Percentiles rank a stretch among this genome's conserved stretches.
phyloP scores from a whole-genome alignment of 2,797 vertebrate species.

The Rhabdophis nuchalis region DNA sequence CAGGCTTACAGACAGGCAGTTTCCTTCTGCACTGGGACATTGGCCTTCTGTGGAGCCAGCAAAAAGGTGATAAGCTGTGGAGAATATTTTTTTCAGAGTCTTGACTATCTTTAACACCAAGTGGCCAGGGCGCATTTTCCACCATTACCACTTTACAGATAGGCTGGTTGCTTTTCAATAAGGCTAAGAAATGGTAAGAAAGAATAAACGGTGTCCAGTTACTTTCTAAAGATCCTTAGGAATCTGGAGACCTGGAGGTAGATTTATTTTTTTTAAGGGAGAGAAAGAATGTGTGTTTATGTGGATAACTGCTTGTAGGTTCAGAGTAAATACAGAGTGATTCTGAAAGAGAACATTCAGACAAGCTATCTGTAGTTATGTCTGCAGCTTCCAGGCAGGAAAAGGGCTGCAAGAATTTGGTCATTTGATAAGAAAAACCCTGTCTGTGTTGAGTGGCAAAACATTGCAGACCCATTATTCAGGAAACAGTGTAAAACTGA shows the following conservation, averaged over 20 bases:
- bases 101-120: conserved; percentile 80
- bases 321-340: conserved; percentile 32
- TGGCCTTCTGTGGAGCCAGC: conserved; percentile 76
- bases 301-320: conserved; percentile 39
- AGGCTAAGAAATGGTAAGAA: conserved; percentile 55
- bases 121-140: conserved; percentile 79
- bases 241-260: conserved; percentile 38
- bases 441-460: conserved; percentile 28
- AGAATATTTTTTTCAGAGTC: conserved; percentile 80
- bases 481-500: not conserved
- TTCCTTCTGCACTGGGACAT: conserved; percentile 70
- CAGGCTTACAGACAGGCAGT: conserved; percentile 78
- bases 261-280: conserved; percentile 16
- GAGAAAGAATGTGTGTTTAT: conserved; percentile 28
- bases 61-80: conserved; percentile 79
- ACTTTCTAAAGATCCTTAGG: conserved; percentile 60
- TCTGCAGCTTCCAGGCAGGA: conserved; percentile 61
- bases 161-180: conserved; percentile 70
- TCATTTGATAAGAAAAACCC: conserved; percentile 51
- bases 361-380: conserved; percentile 48
- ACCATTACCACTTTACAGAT: conserved; percentile 76
- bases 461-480: conserved; percentile 9
- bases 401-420: conserved; percentile 56
- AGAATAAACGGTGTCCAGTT: conserved; percentile 62
- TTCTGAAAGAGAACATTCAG: conserved; percentile 50